phyloP scores from a whole-genome alignment of 2,113 vertebrate species.

The Odocoileus hemionus region DNA sequence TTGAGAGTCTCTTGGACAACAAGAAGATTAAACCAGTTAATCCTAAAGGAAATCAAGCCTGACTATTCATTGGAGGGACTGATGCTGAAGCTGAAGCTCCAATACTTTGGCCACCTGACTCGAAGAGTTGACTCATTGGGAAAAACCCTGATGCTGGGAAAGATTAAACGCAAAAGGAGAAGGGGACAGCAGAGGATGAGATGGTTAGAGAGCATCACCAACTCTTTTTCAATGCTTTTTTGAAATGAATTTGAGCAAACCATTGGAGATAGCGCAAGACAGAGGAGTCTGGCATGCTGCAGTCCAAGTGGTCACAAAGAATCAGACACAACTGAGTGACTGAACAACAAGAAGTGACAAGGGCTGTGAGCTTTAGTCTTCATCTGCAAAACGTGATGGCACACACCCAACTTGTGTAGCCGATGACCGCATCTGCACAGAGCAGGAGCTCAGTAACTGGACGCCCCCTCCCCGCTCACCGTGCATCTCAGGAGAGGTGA shows the following conservation, averaged over 20 bases:
- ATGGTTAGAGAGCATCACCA: neutral
- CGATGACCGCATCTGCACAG: fast-evolving
- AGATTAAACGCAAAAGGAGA: neutral
- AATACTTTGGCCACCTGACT: neutral
- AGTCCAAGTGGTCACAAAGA: neutral
- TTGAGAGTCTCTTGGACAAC: neutral
- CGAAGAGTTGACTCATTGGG: neutral
- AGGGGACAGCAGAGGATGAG: neutral
- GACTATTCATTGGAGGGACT: neutral
- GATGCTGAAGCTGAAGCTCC: neutral
- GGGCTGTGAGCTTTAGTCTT: neutral
- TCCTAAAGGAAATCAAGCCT: neutral
- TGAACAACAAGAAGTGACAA: neutral
- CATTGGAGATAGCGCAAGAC: neutral
- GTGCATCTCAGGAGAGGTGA: neutral
- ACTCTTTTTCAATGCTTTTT: neutral
- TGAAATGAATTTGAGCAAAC: neutral
- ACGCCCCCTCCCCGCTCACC: neutral
- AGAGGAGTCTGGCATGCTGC: neutral
- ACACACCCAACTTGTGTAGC: fast-evolving
- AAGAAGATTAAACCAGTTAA: neutral
- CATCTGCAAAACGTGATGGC: neutral
- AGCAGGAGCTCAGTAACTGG: neutral
- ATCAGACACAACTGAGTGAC: neutral
- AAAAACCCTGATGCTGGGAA: neutral